phyloP scores from a whole-genome alignment of 1,140 invertebrate genomes.

The Musca vetustissima region DNA sequence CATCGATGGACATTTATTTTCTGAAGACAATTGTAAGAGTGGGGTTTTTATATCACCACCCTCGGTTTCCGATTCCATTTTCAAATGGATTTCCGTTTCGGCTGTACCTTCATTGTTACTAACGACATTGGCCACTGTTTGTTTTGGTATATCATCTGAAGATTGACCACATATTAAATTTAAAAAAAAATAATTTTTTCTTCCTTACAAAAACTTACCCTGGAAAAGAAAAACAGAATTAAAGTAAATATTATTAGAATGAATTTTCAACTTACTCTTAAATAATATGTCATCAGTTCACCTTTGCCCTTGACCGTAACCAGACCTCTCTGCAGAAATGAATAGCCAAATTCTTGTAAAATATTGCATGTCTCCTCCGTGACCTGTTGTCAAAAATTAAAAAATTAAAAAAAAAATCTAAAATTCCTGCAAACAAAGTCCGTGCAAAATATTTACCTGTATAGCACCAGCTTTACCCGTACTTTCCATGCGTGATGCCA shows the following conservation, averaged over 20 bases:
- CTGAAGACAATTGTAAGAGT: conserved; percentile 1
- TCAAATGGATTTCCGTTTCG: neutral
- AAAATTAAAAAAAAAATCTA: conserved; percentile 7
- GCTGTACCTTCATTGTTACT: neutral
- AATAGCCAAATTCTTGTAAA: conserved; percentile 82
- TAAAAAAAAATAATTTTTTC: no score
- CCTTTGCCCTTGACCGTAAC: conserved; percentile 95
- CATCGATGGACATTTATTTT: conserved; percentile 11
- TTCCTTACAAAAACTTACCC: conserved; percentile 27
- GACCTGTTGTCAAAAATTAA: conserved; percentile 69
- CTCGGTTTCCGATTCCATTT: neutral
- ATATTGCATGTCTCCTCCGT: conserved; percentile 90
- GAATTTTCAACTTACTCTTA: conserved; percentile 61
- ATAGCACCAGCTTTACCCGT: conserved; percentile 93
- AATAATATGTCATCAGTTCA: conserved; percentile 91
- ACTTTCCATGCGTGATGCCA: conserved; percentile 94
- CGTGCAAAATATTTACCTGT: conserved; percentile 67
- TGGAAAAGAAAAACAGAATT: neutral
- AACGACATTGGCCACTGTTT: neutral
- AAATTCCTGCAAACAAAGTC: neutral
- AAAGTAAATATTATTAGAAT: no score
- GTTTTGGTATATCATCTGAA: conserved; percentile 6
- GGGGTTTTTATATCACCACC: conserved; percentile 9
- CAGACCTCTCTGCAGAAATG: conserved; percentile 87
- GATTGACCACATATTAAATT: neutral